Conservation (phyloP, 2,797 vertebrate species). For the Hoplostethus mediterraneus region DNA sequence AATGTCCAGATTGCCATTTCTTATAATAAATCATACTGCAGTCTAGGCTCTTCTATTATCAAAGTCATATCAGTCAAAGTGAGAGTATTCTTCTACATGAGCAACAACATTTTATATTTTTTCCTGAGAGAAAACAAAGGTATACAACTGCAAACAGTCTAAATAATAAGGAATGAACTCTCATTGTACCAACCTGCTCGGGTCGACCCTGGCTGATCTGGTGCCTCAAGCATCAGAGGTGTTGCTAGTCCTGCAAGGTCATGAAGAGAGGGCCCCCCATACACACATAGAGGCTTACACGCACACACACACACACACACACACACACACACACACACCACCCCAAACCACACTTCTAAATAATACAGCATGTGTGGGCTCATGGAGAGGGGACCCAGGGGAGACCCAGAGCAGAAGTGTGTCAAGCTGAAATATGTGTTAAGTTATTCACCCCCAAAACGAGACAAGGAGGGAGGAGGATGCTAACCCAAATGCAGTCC, state of each 20-base stretch:
- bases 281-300: conserved; percentile 47
- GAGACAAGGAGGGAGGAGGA: conserved; percentile 48
- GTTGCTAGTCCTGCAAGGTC: conserved; percentile 52
- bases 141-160: not conserved
- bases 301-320: conserved; percentile 36
- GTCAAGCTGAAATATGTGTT: conserved; percentile 82
- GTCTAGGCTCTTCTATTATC: conserved; percentile 14
- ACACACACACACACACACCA: conserved; percentile 9
- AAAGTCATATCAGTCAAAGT: too few species aligned
- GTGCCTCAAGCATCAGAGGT: conserved; percentile 34
- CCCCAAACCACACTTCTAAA: conserved; percentile 69
- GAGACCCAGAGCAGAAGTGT: conserved; percentile 77
- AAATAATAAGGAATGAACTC: not conserved
- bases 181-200: conserved; percentile 2
- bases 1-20: conserved; percentile 24
- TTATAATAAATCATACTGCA: conserved; percentile 38
- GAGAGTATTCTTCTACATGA: conserved; percentile 5
- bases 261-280: conserved; percentile 32
- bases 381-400: conserved; percentile 68
- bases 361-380: conserved; percentile 80
- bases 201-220: not conserved
- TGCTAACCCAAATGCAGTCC: conserved; percentile 70
- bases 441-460: conserved; percentile 77
- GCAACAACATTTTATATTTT: not conserved
- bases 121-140: conserved; percentile 27